These are phyloP conservation scores for Pseudocheirus occidentalis DNA, from an alignment of 2,797 vertebrate species.

Conservation along the genomic window DNA sequence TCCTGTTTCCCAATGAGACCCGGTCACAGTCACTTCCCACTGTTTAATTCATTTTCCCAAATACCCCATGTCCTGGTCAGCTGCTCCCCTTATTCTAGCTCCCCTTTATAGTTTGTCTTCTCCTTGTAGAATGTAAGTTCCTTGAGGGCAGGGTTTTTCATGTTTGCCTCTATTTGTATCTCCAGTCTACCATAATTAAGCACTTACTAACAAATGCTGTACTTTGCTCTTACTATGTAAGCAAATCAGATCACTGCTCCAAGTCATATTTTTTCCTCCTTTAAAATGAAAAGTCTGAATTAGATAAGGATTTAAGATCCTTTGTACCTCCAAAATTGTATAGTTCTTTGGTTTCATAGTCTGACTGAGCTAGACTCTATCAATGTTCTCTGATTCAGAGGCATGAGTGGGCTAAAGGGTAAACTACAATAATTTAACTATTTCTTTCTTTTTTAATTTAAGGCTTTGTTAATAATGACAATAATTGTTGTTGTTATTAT, in stretches of 20 bases:
- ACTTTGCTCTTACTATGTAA: background rate
- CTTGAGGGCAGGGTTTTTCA: too few relatives aligned
- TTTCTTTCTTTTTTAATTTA: too few relatives aligned
- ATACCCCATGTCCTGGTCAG: too few relatives aligned
- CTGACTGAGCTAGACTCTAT: background rate
- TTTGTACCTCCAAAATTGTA: background rate
- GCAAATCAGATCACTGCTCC: background rate
- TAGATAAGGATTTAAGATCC: background rate
- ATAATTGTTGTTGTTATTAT: background rate
- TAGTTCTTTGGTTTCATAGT: background rate
- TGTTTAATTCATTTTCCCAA: too few relatives aligned
- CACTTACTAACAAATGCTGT: too few relatives aligned
- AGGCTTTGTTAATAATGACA: background rate
- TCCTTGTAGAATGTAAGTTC: too few relatives aligned
- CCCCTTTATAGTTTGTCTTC: too few relatives aligned
- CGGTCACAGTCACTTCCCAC: too few relatives aligned
- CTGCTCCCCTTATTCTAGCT: too few relatives aligned
- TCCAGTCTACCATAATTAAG: too few relatives aligned
- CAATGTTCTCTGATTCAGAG: background rate
- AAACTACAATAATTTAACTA: background rate
- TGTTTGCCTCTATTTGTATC: too few relatives aligned
- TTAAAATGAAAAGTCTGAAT: background rate
- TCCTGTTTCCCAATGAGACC: too few relatives aligned
- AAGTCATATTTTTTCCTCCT: background rate
- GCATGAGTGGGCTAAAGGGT: background rate